Base-by-base conservation (phyloP, 2,888 invertebrate species). In the Latrodectus hesperus region DNA sequence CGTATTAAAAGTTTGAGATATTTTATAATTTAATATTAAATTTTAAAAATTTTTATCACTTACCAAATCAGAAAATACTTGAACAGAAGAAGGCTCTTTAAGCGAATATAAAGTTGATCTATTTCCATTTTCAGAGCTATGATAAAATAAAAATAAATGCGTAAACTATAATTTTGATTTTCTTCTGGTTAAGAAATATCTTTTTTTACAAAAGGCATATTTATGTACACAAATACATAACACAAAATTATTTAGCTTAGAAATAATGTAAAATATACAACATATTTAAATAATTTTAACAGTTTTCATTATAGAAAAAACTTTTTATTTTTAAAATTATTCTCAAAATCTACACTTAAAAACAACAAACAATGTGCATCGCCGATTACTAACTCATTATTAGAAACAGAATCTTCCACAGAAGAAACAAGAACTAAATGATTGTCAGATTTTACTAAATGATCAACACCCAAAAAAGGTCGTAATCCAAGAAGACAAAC, bases 31-130 rank as follows among this genome's bases (percentile, higher is more conserved):
- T 14, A 26, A 12, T 67, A 22, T 22, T 68, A 1, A 68, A 68
- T 12, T 9, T 22, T 17, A 10, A 68, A 26, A 68, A 6, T 17
- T 9, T 17, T 4, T 11, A 26, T 38, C 5, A 1, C 71, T 89
- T 90, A 92, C 94, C 90, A 96, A 94, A 91, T 96, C 96, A 83
- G 94, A 94, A 91, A 95, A 95, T 11, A 96, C 92, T 88, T 94
- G 94, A 82, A 94, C 94, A 12, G 95, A 93, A 38, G 93, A 93
- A 0, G 95, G 95, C 83, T 95, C 92, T 90, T 94, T 94, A 73
- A 96, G 92, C 51, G 94, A 95, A 91, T 96, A 96, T n/a, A 96
- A 92, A 0, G 96, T 96, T 95, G 96, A 95, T 84, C 90, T 90
- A 77, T 88, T 90, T 64, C 90, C 90, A 75, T 90, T 90, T 76